Base-by-base conservation (phyloP, 2,888 invertebrate genomes). In the Chymomyza caudatula region DNA sequence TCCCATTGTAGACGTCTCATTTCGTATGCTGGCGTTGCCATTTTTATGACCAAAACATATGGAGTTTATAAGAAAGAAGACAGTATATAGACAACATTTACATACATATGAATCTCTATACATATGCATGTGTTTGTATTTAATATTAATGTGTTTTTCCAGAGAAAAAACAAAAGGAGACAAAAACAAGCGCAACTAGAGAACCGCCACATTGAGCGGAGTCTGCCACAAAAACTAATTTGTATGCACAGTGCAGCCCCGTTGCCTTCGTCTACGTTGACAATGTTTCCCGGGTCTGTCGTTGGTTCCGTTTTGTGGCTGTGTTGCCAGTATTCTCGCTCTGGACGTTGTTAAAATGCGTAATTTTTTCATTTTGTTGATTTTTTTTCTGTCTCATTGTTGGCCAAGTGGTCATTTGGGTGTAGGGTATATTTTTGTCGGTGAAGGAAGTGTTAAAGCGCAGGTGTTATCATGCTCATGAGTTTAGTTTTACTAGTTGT, bases 371-470 rank as follows among this genome's bases (percentile, higher is more conserved):
- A 37, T 64, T 63, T 67, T 60, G 63, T 68, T 37, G 29, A n/a
- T n/a, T n/a, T n/a, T n/a, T n/a, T n/a, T n/a, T n/a, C n/a, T 37
- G 11, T 37, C 29, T 20, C 51, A 20, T 13, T 51, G 51, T 47
- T 44, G 42, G 43, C 53, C 25, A 53, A 59, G 59, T 59, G 63
- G 53, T 23, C 23, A n/a, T 25, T 42, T 57, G 62, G 62, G 67
- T 78, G 63, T 65, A 60, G 76, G 71, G 51, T 11, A 4, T 2
- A 11, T 11, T 29, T 29, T 76, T 86, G 85, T 60, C 74, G 71
- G n/a, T n/a, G n/a, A 15, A 52, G 71, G 59, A 82, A 86, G 87
- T 85, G 80, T 78, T 85, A 83, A 85, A 74, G 87, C 87, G 55
- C 71, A 81, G 85, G 87, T 85, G 80, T 78, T 37, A 37, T 69